Base-by-base conservation (phyloP, 2,797 vertebrate species). In the Morus bassanus region DNA sequence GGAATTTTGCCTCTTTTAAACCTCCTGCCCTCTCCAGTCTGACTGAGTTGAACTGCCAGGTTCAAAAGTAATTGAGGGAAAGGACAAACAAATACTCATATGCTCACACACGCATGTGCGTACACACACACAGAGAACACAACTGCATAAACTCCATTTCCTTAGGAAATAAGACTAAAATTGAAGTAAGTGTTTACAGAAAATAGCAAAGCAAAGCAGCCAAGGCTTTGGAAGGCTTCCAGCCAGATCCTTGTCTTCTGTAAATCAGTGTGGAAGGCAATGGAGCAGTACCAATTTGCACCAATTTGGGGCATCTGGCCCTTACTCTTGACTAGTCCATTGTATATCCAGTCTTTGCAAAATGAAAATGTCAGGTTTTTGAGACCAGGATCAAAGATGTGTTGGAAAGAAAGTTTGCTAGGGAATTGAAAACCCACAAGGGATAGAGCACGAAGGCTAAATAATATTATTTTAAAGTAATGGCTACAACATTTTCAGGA, bases 381-480 rank as follows among this genome's bases (percentile, higher is more conserved):
- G 72, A 92, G 86, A 85, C 50, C 21, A 65, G 81, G 86, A 92
- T 96, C 91, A 96, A 91, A 91, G 92, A 92, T 91, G 48, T 92
- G 70, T 94, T 93, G 84, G 95, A 96, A 97, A 88, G 74, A 93
- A 94, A 76, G 64, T 89, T 78, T 97, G 91, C 93, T 35, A 73
- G 95, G 95, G 92, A 97, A 96, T 89, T 96, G 96, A 97, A 89
- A 76, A 79, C 80, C 80, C 95, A 81, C 94, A 91, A 77, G 94
- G 96, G 96, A 96, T 95, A 95, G 60, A 64, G 56, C 41, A 81
- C 53, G 63, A 85, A 91, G 72, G 89, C 88, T 94, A 96, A 96
- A 97, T 95, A 95, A 95, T 95, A 95, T 87, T 97, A 96, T 96
- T 97, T 95, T 83, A 90, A 92, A 51, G 79, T 69, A 85, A 93